These are phyloP conservation scores for Perognathus longimembris DNA, from an alignment of 2,113 vertebrate species.

Conservation along the genomic window DNA sequence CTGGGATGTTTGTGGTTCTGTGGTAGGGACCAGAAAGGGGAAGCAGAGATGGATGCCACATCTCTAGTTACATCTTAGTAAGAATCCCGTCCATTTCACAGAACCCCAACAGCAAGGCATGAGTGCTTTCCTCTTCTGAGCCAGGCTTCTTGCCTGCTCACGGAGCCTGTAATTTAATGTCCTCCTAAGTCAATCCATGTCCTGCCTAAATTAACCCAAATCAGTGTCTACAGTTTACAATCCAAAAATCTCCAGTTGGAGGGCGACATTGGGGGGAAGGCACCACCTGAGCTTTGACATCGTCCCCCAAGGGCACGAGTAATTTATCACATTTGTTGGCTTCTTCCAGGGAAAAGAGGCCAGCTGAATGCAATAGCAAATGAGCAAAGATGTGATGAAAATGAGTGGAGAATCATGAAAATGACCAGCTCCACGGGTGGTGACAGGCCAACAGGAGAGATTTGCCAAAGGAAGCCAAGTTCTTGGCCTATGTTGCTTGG, in stretches of 20 bases:
- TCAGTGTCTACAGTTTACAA: constrained; percentile 13
- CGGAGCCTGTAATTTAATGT: background rate
- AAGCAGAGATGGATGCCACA: background rate
- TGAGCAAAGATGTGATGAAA: background rate
- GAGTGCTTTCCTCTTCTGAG: background rate
- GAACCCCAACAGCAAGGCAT: background rate
- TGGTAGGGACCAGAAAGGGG: background rate
- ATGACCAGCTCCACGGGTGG: background rate
- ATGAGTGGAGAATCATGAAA: background rate
- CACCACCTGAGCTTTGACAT: background rate
- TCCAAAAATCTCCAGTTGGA: background rate
- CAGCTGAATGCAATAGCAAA: background rate
- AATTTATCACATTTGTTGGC: background rate
- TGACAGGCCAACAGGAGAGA: background rate
- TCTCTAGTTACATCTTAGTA: background rate
- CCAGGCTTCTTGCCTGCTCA: background rate
- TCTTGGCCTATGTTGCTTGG: background rate
- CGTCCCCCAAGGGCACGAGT: background rate
- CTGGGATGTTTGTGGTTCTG: background rate
- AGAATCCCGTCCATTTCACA: background rate
- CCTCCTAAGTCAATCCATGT: constrained; percentile 22
- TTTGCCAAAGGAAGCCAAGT: background rate
- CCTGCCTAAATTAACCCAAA: constrained; percentile 19
- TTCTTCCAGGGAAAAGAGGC: background rate
- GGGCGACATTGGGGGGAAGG: background rate